A percentile compares a stretch with the other conserved stretches of the same genome.
Evolutionary conservation across 37 sponge, comb jelly and placozoan species (phyloP).

Genomic region (Oopsacas minuta): DNA sequence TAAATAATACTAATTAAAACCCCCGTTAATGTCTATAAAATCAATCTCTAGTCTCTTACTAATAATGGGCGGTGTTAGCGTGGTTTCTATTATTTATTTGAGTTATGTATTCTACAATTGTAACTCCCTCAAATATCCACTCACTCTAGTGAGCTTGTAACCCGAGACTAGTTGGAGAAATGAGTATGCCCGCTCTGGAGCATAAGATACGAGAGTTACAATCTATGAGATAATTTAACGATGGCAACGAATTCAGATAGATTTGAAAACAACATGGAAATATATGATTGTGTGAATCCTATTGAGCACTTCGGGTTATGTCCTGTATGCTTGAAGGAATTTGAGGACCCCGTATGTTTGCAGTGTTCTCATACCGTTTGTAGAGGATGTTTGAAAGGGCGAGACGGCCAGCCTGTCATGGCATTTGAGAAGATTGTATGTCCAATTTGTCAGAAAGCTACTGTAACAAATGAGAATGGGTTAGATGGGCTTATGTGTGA

Average conservation of each 20-base stretch:
- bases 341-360: not conserved
- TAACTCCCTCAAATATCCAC: not conserved
- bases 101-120: not conserved
- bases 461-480: not conserved
- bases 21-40: too few relatives aligned
- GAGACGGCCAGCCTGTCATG: not conserved
- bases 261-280: not conserved
- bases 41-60: too few relatives aligned
- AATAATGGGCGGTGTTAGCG: too few relatives aligned
- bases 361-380: not conserved
- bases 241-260: not conserved
- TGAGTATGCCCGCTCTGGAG: not conserved
- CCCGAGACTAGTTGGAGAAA: not conserved
- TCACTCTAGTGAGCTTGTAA: not conserved
- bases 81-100: not conserved
- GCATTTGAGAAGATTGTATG: not conserved
- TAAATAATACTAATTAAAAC: too few relatives aligned
- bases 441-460: not conserved
- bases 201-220: not conserved
- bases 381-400: not conserved
- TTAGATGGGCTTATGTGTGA: not conserved
- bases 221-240: not conserved
- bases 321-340: not conserved
- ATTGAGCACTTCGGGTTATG: conserved; percentile 8
- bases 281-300: not conserved